Evolutionary conservation across 2,113 vertebrate genomes (phyloP).

Genomic region (Limnothrissa miodon): DNA sequence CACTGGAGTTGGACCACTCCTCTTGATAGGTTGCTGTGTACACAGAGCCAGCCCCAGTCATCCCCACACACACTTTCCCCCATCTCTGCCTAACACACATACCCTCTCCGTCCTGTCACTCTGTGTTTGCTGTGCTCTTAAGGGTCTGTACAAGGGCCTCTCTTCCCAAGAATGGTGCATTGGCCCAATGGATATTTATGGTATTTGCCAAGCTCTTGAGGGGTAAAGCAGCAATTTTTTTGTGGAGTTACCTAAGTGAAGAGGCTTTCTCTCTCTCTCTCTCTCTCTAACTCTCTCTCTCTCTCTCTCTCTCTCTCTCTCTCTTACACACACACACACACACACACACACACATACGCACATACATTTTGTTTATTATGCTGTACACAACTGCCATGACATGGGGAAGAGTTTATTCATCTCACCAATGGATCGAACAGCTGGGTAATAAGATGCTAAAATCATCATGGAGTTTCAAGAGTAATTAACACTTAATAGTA

Average conservation of each 20-base stretch:
- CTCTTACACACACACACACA: neutral
- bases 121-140: conserved; percentile 63
- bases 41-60: neutral
- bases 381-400: no score
- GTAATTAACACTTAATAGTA: no score
- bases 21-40: conserved; percentile 57
- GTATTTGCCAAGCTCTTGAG: conserved; percentile 59
- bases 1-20: neutral
- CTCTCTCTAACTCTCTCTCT: no score
- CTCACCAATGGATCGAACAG: no score
- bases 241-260: conserved; percentile 44
- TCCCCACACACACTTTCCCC: neutral
- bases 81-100: conserved; percentile 40
- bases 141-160: conserved; percentile 32
- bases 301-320: conserved; percentile 22
- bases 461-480: no score
- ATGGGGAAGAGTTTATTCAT: no score
- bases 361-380: no score
- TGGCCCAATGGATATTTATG: conserved; percentile 53
- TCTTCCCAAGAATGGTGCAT: conserved; percentile 28
- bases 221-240: neutral
- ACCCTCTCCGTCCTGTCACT: conserved; percentile 25
- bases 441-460: no score
- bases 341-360: neutral
- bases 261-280: conserved; percentile 25